phyloP scores from a whole-genome alignment of 2,888 invertebrate species.

The Melanophora roralis region DNA sequence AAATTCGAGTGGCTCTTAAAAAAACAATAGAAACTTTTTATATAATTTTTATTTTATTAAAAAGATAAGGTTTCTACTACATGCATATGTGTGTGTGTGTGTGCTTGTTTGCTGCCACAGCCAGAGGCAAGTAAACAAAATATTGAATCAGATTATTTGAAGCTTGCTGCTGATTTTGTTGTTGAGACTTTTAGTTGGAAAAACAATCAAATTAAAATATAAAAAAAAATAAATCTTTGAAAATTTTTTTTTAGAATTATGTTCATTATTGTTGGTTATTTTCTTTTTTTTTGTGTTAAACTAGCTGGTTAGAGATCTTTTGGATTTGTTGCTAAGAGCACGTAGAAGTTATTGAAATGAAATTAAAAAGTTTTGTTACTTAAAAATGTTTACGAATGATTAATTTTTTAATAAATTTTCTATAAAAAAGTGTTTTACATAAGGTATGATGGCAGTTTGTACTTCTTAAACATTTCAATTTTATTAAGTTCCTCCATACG shows the following conservation, averaged over 20 bases:
- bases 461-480: too few species aligned
- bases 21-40: slow-evolving; percentile 28
- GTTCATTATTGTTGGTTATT: not conserved
- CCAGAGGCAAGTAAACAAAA: not conserved
- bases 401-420: not conserved
- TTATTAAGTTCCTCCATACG: not conserved
- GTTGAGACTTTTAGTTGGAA: slow-evolving; percentile 51
- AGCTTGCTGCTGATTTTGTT: slow-evolving; percentile 9
- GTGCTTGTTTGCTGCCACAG: not conserved
- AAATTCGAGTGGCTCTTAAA: slow-evolving; percentile 54
- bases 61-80: too few species aligned
- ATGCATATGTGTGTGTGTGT: not conserved
- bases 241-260: slow-evolving; percentile 14
- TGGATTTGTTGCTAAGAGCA: not conserved
- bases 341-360: not conserved
- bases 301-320: slow-evolving; percentile 6
- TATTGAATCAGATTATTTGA: slow-evolving; percentile 52
- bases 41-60: not conserved
- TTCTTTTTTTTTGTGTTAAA: not conserved
- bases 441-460: too few species aligned
- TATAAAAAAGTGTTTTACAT: too few species aligned
- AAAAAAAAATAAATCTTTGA: slow-evolving; percentile 46
- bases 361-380: not conserved
- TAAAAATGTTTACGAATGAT: not conserved
- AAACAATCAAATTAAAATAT: slow-evolving; percentile 47